Base-by-base conservation (phyloP, 2,797 vertebrate genomes). In the Cephalopachus bancanus region DNA sequence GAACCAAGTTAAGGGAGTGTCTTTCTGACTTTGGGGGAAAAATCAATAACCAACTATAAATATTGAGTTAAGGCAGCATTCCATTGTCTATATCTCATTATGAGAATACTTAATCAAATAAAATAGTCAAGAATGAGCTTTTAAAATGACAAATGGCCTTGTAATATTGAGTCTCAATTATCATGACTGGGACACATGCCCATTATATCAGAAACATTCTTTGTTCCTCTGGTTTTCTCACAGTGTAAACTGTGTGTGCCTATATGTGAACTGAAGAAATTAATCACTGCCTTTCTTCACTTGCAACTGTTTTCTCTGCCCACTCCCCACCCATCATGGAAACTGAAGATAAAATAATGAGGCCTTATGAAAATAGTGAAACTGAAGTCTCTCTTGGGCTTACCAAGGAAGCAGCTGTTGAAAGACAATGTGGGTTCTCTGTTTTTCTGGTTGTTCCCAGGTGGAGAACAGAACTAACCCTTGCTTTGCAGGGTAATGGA, bases 21-120 rank as follows among this genome's bases (percentile, higher is more conserved):
- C 67, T 87, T 83, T 83, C 79, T 59, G 51, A 20, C 2, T n/a
- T 92, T 76, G 3, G 30, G 33, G 3, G 75, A 1, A 12, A 30
- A 86, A 79, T 79, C 76, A 93, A 60, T 89, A 92, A 79, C 26
- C 11, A 85, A 76, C 14, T 10, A 78, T 80, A 79, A 93, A 53
- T n/a, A 12, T 49, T 87, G 55, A 71, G 33, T 72, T 76, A 71
- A 57, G 33, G 4, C 72, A 8, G 55, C 64, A 57, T 84, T 88
- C 19, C 11, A 44, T 59, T 83, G 62, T 79, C 57, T 49, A 1
- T 33, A 7, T 76, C 19, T 76, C 28, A 78, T 72, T 51, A 89
- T 12, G 49, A 83, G 28, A 74, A 74, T n/a, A 60, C 3, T 64
- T 92, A 49, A 74, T 55, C 64, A 86, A 80, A 71, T 59, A 55